A percentile compares a stretch with the other conserved stretches of the same genome.
These are phyloP conservation scores for Anisognathus igniventris DNA, from an alignment of 2,797 vertebrate species.

Conservation along the genomic window DNA sequence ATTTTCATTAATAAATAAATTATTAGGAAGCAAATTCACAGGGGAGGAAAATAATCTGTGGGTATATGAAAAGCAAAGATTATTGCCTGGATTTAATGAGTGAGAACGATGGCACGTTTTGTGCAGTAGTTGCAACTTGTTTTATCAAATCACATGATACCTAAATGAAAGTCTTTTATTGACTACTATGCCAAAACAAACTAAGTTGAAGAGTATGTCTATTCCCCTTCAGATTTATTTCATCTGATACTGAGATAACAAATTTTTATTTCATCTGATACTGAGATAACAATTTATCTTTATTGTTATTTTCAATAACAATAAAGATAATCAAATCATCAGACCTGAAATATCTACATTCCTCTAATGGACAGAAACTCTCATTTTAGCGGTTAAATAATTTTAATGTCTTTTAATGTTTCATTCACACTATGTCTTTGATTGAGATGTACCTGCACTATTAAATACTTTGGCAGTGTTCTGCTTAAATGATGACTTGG, in stretches of 20 bases:
- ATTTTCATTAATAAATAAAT: background rate
- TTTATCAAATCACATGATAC: background rate
- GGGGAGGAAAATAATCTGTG: background rate
- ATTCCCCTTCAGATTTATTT: constrained; percentile 39
- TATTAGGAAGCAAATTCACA: background rate
- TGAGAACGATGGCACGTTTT: background rate
- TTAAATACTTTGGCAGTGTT: constrained; percentile 20
- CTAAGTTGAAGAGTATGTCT: background rate
- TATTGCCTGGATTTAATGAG: background rate
- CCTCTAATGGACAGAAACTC: constrained; percentile 2
- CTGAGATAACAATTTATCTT: constrained; percentile 27
- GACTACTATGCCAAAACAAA: constrained; percentile 42
- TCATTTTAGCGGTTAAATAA: constrained; percentile 27
- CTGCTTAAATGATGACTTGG: constrained; percentile 35
- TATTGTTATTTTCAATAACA: too few relatives aligned
- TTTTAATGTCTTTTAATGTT: constrained; percentile 32
- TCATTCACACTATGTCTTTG: constrained; percentile 17
- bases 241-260: constrained; percentile 46
- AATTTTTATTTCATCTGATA: constrained; percentile 56
- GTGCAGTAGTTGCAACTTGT: background rate
- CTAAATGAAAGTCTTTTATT: constrained; percentile 3
- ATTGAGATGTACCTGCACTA: constrained; percentile 23
- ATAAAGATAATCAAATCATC: constrained; percentile 39
- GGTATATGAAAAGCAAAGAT: background rate
- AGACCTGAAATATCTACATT: constrained; percentile 22